These are phyloP conservation scores for Nephrocerus scutellatus DNA, from an alignment of 2,888 invertebrate genomes.

Conservation along the genomic window DNA sequence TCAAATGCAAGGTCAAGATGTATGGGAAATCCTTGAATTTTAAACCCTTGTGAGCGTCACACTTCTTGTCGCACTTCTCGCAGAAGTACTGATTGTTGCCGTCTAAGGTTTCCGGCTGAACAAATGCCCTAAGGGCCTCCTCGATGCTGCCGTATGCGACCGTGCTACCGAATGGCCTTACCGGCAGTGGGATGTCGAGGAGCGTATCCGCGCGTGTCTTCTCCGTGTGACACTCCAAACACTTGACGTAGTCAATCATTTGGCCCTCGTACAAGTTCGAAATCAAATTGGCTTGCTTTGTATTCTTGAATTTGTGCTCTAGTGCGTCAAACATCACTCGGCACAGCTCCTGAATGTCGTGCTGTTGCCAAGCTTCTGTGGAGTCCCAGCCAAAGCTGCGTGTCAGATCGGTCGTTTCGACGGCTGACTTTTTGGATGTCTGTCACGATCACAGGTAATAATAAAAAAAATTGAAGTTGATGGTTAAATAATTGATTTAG, in stretches of 20 bases:
- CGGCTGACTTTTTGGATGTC: conserved; percentile 70
- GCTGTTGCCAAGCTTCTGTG: conserved; percentile 85
- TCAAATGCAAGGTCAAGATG: conserved; percentile 76
- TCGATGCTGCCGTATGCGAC: conserved; percentile 73
- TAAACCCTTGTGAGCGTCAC: conserved; percentile 83
- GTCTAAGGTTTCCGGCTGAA: conserved; percentile 74
- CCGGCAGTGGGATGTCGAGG: conserved; percentile 78
- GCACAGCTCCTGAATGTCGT: conserved; percentile 85
- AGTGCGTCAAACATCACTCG: conserved; percentile 86
- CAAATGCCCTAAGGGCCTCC: conserved; percentile 76
- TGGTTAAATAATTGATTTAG: background rate
- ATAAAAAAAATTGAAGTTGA: background rate
- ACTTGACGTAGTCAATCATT: conserved; percentile 85
- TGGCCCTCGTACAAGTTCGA: conserved; percentile 69
- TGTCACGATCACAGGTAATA: conserved; percentile 40
- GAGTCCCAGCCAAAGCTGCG: conserved; percentile 87
- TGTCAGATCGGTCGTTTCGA: conserved; percentile 81
- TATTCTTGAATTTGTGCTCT: conserved; percentile 75
- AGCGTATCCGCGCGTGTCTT: conserved; percentile 77
- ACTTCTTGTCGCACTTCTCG: conserved; percentile 77
- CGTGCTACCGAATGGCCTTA: conserved; percentile 71
- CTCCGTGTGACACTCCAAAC: conserved; percentile 75
- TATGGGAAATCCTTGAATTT: conserved; percentile 83
- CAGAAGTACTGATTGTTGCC: conserved; percentile 82
- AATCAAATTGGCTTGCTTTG: conserved; percentile 73